Evolutionary conservation across 2,888 invertebrate species (phyloP).

Genomic region (Pseudococcus longispinus): DNA sequence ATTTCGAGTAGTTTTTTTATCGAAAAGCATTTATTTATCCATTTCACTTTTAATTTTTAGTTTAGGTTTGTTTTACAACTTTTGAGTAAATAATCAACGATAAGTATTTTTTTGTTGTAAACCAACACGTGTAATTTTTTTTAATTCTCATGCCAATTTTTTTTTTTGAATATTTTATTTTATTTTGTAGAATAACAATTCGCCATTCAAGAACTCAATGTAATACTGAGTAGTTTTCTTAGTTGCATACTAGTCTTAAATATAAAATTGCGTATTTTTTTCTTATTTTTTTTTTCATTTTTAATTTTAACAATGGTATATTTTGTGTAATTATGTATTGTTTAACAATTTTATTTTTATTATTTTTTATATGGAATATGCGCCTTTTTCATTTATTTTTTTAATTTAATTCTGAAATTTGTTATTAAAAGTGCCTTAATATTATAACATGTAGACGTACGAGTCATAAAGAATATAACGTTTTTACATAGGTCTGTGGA

Average conservation of each 20-base stretch:
- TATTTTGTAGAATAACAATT: background rate
- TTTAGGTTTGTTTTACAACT: background rate
- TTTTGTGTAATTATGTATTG: background rate
- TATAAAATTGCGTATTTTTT: conserved; percentile 6
- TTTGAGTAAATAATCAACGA: background rate
- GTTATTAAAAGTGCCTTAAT: conserved; percentile 32
- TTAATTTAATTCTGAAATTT: conserved; percentile 14
- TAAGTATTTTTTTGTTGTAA: background rate
- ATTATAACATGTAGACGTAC: conserved; percentile 7
- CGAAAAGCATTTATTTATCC: background rate
- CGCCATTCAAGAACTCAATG: background rate
- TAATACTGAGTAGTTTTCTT: conserved; percentile 8
- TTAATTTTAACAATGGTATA: conserved; percentile 17
- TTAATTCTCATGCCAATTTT: background rate
- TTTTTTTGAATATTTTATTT: background rate
- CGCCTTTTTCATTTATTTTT: conserved; percentile 4
- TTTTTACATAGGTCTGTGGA: background rate
- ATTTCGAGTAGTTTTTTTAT: background rate
- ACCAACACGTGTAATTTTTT: background rate
- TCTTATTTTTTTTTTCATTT: background rate
- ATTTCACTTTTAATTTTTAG: background rate
- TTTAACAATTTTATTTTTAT: background rate
- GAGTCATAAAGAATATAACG: conserved; percentile 17
- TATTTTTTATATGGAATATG: background rate
- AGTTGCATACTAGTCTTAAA: conserved; percentile 30